A percentile compares a stretch with the other conserved stretches of the same genome.
These are phyloP conservation scores for Tenebrosternarchus preto DNA, from an alignment of 2,113 vertebrate genomes.

Conservation along the genomic window DNA sequence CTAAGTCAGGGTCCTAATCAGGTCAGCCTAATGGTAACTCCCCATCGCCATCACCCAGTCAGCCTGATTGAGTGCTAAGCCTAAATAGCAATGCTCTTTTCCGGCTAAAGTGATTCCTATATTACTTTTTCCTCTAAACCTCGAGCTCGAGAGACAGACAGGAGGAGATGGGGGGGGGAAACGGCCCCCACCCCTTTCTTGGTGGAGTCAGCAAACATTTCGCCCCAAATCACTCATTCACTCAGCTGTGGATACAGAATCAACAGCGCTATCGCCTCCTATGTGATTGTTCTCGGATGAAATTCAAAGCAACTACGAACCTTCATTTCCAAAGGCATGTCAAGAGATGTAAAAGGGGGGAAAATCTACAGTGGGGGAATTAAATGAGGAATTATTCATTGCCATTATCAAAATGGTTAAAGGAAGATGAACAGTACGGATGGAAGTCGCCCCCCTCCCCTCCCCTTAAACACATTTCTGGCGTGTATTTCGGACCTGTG, in stretches of 20 bases:
- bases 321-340: conserved; percentile 41
- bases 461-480: background rate
- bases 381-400: conserved; percentile 41
- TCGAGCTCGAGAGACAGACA: conserved; percentile 48
- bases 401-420: conserved; percentile 16
- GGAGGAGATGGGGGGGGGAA: conserved; percentile 12
- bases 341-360: conserved; percentile 29
- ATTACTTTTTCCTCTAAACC: conserved; percentile 71
- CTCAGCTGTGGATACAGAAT: conserved; percentile 45
- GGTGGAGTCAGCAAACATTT: conserved; percentile 56
- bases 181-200: background rate
- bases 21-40: conserved; percentile 69
- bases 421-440: background rate
- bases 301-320: conserved; percentile 48
- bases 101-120: conserved; percentile 74
- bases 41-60: conserved; percentile 72
- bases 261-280: conserved; percentile 45
- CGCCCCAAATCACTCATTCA: conserved; percentile 33
- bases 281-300: conserved; percentile 40
- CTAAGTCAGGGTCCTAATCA: conserved; percentile 76
- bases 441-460: background rate
- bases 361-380: background rate
- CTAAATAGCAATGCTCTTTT: conserved; percentile 71
- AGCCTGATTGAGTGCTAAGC: conserved; percentile 77
- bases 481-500: conserved; percentile 20